Evolutionary conservation across 2,888 invertebrate genomes (phyloP).

Genomic region (Metopia argyrocephala): DNA sequence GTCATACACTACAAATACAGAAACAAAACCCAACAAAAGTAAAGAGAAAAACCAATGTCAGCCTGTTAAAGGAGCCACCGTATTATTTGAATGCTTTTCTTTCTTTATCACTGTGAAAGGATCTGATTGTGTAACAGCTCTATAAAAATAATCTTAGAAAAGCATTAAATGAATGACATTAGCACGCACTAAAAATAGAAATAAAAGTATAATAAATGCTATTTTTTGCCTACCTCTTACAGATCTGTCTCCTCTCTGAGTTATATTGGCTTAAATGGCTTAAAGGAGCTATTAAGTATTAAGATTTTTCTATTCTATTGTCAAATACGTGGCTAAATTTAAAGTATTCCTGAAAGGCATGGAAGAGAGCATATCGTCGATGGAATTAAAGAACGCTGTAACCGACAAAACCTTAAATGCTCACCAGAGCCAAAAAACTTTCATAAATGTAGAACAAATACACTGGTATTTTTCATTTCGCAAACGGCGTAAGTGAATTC

Average conservation of each 20-base stretch:
- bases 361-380: background rate
- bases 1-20: too few relatives aligned
- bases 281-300: conserved; percentile 4
- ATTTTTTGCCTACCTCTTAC: conserved; percentile 14
- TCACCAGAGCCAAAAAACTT: too few relatives aligned
- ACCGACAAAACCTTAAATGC: too few relatives aligned
- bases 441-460: too few relatives aligned
- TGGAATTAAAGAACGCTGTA: too few relatives aligned
- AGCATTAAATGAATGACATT: conserved; percentile 66
- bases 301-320: conserved; percentile 18
- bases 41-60: background rate
- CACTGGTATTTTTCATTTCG: too few relatives aligned
- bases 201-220: conserved; percentile 41
- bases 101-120: conserved; percentile 72
- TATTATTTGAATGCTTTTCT: background rate
- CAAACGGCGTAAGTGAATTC: too few relatives aligned
- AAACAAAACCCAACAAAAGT: background rate
- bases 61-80: conserved; percentile 6
- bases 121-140: conserved; percentile 72
- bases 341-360: background rate
- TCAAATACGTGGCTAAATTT: conserved; percentile 32
- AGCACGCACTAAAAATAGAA: conserved; percentile 63
- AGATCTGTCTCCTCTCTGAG: background rate
- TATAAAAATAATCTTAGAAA: conserved; percentile 63
- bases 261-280: background rate